Conservation (phyloP, 1,140 invertebrate species). For the Lepidurus arcticus region DNA sequence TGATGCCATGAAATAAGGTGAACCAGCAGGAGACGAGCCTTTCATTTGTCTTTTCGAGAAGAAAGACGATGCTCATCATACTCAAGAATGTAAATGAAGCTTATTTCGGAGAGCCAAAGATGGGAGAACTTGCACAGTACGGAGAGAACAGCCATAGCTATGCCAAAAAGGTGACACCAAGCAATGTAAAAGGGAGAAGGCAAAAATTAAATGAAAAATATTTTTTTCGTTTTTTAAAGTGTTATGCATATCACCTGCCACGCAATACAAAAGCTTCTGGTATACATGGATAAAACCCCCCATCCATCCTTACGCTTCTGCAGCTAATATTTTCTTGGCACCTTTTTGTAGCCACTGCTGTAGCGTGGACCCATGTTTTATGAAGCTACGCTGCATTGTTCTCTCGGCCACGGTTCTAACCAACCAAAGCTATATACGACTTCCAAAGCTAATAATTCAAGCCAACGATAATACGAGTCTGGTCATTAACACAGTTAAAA, state of each 20-base stretch:
- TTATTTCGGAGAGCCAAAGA: not conserved
- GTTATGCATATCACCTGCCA: constrained; percentile 18
- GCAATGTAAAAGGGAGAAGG: not conserved
- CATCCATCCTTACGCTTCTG: not conserved
- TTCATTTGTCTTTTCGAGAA: constrained; percentile 3
- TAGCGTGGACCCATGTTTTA: constrained; percentile 5
- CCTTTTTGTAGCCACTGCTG: not conserved
- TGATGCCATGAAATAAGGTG: constrained; percentile 19
- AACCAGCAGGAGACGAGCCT: constrained; percentile 14
- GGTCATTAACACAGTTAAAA: not conserved
- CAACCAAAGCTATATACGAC: constrained; percentile 7
- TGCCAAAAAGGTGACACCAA: constrained; percentile 18
- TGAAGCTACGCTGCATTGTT: constrained; percentile 15
- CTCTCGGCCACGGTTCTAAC: not conserved
- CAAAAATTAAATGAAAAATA: not conserved
- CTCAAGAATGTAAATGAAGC: not conserved
- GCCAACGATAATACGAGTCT: constrained; percentile 18
- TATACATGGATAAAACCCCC: not conserved
- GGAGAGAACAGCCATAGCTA: not conserved
- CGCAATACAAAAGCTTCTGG: constrained; percentile 3
- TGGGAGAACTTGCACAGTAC: not conserved
- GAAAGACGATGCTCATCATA: not conserved
- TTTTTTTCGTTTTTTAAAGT: not conserved
- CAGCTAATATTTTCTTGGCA: constrained; percentile 18
- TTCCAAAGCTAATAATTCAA: constrained; percentile 12